Percentiles rank a stretch among this genome's conserved stretches.
These are phyloP conservation scores for Meliscaeva auricollis DNA, from an alignment of 2,888 invertebrate genomes.

Conservation along the genomic window DNA sequence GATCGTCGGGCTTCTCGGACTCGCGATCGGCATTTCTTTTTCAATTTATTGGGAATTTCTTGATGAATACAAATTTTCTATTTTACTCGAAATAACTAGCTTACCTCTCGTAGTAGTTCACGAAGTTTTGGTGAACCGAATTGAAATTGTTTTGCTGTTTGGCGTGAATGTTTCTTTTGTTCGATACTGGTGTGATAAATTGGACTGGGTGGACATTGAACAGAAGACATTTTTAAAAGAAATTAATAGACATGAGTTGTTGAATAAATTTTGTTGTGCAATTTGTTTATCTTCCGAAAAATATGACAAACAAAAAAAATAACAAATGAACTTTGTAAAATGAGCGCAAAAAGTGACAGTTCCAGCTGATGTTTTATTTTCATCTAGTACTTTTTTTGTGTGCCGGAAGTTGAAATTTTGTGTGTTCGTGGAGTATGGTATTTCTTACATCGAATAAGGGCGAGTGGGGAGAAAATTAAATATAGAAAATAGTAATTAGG, in stretches of 20 bases:
- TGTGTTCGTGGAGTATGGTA: neutral
- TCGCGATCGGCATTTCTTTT: slow-evolving; percentile 81
- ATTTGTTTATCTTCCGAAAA: neutral
- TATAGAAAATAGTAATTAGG: neutral
- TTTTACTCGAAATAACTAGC: slow-evolving; percentile 1
- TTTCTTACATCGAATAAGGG: neutral
- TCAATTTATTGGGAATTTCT: neutral
- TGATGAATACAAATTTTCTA: no score
- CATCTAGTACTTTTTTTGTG: neutral
- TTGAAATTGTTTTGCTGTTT: slow-evolving; percentile 79
- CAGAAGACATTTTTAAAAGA: neutral
- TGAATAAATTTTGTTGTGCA: neutral
- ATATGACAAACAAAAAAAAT: neutral
- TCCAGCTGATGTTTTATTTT: neutral
- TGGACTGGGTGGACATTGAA: slow-evolving; percentile 74
- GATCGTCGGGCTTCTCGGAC: slow-evolving; percentile 80
- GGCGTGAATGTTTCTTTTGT: slow-evolving; percentile 80
- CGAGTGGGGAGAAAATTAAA: neutral
- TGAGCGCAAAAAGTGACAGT: slow-evolving; percentile 5
- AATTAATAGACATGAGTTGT: neutral
- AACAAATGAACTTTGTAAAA: neutral
- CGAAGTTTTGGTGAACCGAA: slow-evolving; percentile 80
- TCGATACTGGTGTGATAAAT: slow-evolving; percentile 80
- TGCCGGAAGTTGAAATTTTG: neutral
- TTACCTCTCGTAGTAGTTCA: slow-evolving; percentile 81